Evolutionary conservation across 2,797 vertebrate species (phyloP).

Genomic region (Malurus leucopterus): DNA sequence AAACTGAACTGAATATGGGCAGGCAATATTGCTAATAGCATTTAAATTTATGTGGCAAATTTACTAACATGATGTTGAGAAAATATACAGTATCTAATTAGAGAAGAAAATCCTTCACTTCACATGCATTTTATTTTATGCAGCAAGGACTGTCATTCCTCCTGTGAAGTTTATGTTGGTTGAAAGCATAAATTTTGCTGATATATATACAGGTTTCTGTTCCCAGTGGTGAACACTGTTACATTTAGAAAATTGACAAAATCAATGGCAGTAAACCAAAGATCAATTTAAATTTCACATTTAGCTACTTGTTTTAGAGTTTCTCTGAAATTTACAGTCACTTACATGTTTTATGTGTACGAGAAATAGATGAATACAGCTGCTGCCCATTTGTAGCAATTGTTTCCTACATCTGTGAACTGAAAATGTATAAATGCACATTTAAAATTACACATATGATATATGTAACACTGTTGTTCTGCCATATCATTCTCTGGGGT

Average conservation of each 20-base stretch:
- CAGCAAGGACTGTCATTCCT: constrained; percentile 39
- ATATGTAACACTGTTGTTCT: not conserved
- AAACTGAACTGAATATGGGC: constrained; percentile 28
- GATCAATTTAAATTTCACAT: constrained; percentile 66
- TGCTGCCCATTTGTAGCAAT: constrained; percentile 3
- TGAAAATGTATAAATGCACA: not conserved
- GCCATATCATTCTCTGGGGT: not conserved
- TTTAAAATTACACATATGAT: not conserved
- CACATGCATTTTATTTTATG: constrained; percentile 47
- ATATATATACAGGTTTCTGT: constrained; percentile 48
- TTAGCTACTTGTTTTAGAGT: constrained; percentile 55
- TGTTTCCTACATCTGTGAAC: constrained; percentile 34
- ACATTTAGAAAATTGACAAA: constrained; percentile 65
- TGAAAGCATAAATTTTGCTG: constrained; percentile 66
- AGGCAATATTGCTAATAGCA: constrained; percentile 55
- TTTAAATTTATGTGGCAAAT: constrained; percentile 71
- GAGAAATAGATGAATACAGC: constrained; percentile 32
- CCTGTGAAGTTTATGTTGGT: constrained; percentile 64
- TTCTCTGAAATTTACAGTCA: constrained; percentile 45
- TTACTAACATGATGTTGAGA: constrained; percentile 70
- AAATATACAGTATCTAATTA: constrained; percentile 52
- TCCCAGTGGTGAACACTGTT: constrained; percentile 57
- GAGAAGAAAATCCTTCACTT: constrained; percentile 46
- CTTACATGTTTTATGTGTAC: constrained; percentile 25
- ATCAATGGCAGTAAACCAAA: constrained; percentile 65